Evolutionary conservation across 2,113 vertebrate genomes (phyloP).

Genomic region (Bos indicus): DNA sequence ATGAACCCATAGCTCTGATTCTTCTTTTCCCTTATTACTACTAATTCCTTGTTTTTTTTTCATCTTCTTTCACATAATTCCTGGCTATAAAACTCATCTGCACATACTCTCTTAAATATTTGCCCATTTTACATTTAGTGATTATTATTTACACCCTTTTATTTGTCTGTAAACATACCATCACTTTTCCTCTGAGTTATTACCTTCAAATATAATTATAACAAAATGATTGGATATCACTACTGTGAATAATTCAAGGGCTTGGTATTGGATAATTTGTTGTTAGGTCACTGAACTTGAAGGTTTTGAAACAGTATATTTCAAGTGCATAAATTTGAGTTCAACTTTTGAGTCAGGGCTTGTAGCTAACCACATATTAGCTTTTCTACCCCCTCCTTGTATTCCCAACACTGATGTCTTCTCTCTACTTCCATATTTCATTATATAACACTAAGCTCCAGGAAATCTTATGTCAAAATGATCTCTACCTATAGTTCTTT

Average conservation of each 20-base stretch:
- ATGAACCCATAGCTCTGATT: not conserved
- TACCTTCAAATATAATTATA: not conserved
- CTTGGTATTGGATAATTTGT: not conserved
- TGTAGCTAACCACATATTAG: not conserved
- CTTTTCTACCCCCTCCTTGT: not conserved
- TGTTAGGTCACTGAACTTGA: not conserved
- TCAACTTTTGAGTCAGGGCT: not conserved
- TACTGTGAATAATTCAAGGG: not conserved
- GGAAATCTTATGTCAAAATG: not conserved
- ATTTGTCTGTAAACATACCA: not conserved
- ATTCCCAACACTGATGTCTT: not conserved
- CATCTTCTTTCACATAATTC: not conserved
- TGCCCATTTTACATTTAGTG: not conserved
- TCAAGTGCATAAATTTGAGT: not conserved
- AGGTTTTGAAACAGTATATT: not conserved
- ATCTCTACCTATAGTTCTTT: not conserved
- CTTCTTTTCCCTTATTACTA: not conserved
- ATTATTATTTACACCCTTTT: not conserved
- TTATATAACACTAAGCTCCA: not conserved
- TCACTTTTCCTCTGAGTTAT: not conserved
- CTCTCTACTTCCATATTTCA: not conserved
- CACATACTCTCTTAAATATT: not conserved
- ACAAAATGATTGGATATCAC: not conserved
- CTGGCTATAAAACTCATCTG: not conserved
- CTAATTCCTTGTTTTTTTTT: not conserved